Base-by-base conservation (phyloP, 2,113 vertebrate species). In the Phocoena sinus region DNA sequence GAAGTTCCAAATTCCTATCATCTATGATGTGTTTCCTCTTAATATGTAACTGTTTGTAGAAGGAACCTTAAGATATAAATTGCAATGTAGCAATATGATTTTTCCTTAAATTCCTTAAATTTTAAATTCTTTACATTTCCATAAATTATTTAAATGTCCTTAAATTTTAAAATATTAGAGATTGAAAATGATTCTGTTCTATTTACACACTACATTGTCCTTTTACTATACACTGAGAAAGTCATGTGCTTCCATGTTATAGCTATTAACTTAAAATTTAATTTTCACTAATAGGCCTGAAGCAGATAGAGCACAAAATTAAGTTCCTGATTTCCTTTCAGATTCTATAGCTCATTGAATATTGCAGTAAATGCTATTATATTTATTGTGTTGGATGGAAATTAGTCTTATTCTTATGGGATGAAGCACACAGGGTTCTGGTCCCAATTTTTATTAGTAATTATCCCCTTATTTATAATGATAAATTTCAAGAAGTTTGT, bases 201-300 rank as follows among this genome's bases (percentile, higher is more conserved):
- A 58, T 77, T 96, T 84, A 96, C 21, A 77, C 21, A 38, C 4
- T 84, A 91, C 84, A 86, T 77, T 21, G n/a, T 20, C 28, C 47
- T 86, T 96, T 80, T 95, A 82, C 1, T 86, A 65, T 36, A 50
- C 14, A 36, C 58, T 1, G 1, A 47, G 60, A 36, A 96, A 97
- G 95, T 88, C 44, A 44, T 53, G 6, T 33, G 14, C 4, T 50
- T 95, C 94, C 60, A 58, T 90, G 3, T 41, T 96, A 67, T 47
- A 76, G 41, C 74, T 79, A 91, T 95, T 95, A 96, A 93, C 53
- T 31, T 94, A 28, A 86, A 92, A 77, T 97, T 95, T 97, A 94
- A 53, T 95, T 96, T 97, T 60, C 0, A 14, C 38, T 94, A 95
- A 31, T 81, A 96, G 65, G 1, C 12, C 62, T 96, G 67, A 97